These are phyloP conservation scores for Dinoponera quadriceps DNA, from an alignment of 1,140 invertebrate species.

Conservation along the genomic window DNA sequence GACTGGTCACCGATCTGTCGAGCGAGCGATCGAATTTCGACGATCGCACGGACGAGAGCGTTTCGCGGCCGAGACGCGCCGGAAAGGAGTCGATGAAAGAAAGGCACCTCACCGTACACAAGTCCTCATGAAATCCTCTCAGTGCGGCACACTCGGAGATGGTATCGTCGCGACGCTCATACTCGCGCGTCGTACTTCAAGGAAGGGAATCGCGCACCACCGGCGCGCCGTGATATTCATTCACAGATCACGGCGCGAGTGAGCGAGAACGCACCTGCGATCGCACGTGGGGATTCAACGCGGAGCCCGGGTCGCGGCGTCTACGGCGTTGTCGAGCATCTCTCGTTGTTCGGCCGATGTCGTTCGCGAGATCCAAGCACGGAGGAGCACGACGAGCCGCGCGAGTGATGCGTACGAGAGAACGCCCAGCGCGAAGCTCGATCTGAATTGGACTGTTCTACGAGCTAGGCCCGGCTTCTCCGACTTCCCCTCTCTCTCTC, in stretches of 20 bases:
- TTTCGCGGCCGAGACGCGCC: background rate
- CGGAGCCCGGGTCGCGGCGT: background rate
- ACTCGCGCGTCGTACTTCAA: slow-evolving; percentile 2
- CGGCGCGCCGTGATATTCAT: slow-evolving; percentile 32
- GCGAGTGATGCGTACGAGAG: slow-evolving; percentile 52
- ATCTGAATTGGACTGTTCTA: slow-evolving; percentile 65
- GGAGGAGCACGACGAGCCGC: slow-evolving; percentile 9
- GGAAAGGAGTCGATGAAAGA: background rate
- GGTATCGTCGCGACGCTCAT: slow-evolving; percentile 11
- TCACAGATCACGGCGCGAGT: background rate
- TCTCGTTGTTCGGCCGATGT: background rate
- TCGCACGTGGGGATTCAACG: background rate
- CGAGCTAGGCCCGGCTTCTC: slow-evolving; percentile 41
- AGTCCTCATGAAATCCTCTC: slow-evolving; percentile 24
- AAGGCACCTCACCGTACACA: slow-evolving; percentile 38
- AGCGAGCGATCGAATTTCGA: background rate
- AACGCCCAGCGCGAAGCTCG: slow-evolving; percentile 62
- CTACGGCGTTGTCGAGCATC: slow-evolving; percentile 14
- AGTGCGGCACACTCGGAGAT: background rate
- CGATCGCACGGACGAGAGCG: background rate
- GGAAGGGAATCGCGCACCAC: slow-evolving; percentile 9
- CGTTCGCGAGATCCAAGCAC: background rate
- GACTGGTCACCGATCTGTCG: background rate
- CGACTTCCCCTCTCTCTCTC: slow-evolving; percentile 50
- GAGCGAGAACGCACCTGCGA: no score